Evolutionary conservation across 2,113 vertebrate genomes (phyloP).

Genomic region (Salvator merianae): DNA sequence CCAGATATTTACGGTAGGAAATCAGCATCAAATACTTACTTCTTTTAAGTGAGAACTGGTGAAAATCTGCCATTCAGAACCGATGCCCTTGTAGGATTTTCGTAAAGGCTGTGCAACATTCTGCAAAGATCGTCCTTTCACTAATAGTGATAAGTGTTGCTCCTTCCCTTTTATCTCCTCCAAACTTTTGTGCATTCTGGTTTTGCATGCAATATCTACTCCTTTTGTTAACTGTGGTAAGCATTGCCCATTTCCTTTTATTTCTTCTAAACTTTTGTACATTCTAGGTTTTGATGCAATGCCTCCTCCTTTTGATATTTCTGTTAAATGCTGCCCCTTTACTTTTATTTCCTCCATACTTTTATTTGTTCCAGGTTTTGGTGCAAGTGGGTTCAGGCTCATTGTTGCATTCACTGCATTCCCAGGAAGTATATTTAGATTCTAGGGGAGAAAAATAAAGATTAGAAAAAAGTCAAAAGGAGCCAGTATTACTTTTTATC

Average conservation of each 20-base stretch:
- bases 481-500: neutral
- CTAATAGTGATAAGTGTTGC: neutral
- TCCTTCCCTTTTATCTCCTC: neutral
- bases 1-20: neutral
- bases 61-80: slow-evolving; percentile 80
- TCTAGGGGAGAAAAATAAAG: slow-evolving; percentile 56
- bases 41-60: slow-evolving; percentile 78
- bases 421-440: slow-evolving; percentile 75
- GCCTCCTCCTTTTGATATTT: slow-evolving; percentile 59
- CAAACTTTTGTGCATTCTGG: neutral
- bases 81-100: slow-evolving; percentile 69
- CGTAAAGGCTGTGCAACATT: slow-evolving; percentile 54
- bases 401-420: slow-evolving; percentile 49
- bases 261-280: neutral
- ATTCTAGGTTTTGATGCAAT: neutral
- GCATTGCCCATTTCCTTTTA: neutral
- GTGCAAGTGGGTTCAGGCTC: slow-evolving; percentile 48
- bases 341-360: slow-evolving; percentile 70
- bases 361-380: slow-evolving; percentile 69
- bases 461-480: neutral
- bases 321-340: slow-evolving; percentile 66
- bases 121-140: slow-evolving; percentile 9
- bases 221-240: too few species aligned
- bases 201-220: neutral
- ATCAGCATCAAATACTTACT: slow-evolving; percentile 69